Percentiles rank a stretch among this genome's conserved stretches.
phyloP scores from a whole-genome alignment of 2,888 invertebrate species.

The Sarcophaga carnaria region DNA sequence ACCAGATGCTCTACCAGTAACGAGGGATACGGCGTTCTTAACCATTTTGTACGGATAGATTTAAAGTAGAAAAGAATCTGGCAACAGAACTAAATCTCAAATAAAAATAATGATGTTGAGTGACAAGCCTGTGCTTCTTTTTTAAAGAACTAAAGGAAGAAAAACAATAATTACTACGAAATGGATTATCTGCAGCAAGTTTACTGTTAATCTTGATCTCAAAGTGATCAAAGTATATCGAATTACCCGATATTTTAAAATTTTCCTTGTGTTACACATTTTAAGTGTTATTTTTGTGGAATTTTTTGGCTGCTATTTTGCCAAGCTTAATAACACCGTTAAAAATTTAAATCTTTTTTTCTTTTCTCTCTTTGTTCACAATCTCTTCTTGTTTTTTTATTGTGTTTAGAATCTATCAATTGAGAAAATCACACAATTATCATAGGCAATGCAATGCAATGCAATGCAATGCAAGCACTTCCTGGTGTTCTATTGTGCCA shows the following conservation, averaged over 20 bases:
- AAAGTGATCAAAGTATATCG: too few relatives aligned
- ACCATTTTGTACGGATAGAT: constrained; percentile 60
- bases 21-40: constrained; percentile 91
- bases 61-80: not conserved
- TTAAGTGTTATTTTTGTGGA: too few relatives aligned
- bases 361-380: not conserved
- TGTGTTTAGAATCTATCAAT: constrained; percentile 16
- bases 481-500: constrained; percentile 43
- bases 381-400: not conserved
- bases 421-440: constrained; percentile 41
- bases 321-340: too few relatives aligned
- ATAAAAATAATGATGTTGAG: not conserved
- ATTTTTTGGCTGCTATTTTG: too few relatives aligned
- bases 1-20: constrained; percentile 98
- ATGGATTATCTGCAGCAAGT: too few relatives aligned
- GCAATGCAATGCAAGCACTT: constrained; percentile 33
- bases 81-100: not conserved
- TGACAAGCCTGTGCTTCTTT: too few relatives aligned
- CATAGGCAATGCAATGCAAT: constrained; percentile 6
- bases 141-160: too few relatives aligned
- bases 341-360: not conserved
- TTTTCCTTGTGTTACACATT: not conserved
- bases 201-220: too few relatives aligned
- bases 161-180: too few relatives aligned
- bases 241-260: not conserved